phyloP scores from a whole-genome alignment of 2,888 invertebrate genomes.

The Ischnura elegans region DNA sequence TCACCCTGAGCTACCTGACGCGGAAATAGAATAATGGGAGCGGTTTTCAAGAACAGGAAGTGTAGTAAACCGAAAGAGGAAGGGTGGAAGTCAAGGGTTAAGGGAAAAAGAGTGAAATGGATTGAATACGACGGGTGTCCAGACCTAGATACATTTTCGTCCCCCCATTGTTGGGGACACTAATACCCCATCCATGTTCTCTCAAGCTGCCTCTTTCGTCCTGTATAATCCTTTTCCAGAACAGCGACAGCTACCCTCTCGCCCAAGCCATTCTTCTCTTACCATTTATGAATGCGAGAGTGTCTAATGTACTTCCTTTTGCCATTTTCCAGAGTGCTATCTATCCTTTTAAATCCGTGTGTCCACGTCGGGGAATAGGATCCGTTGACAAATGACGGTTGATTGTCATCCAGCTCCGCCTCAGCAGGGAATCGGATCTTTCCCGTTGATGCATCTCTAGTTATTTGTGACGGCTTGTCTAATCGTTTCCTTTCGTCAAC shows the following conservation, averaged over 20 bases:
- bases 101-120: not conserved
- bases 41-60: not conserved
- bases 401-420: not conserved
- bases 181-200: not conserved
- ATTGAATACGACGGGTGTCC: not conserved
- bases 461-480: not conserved
- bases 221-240: not conserved
- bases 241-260: not conserved
- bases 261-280: not conserved
- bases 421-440: not conserved
- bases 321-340: not conserved
- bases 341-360: not conserved
- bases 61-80: not conserved
- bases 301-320: not conserved
- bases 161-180: not conserved
- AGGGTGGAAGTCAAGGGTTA: slow-evolving; percentile 1
- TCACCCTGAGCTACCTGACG: slow-evolving; percentile 29
- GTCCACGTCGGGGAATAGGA: not conserved
- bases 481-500: not conserved
- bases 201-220: not conserved
- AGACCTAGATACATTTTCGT: not conserved
- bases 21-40: slow-evolving; percentile 1
- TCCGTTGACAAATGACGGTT: slow-evolving; percentile 42
- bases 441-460: not conserved
- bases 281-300: not conserved